Evolutionary conservation across 2,888 invertebrate genomes (phyloP), one percentile per base, ranked within the genome.

Genomic region (Diaprepes abbreviatus): DNA sequence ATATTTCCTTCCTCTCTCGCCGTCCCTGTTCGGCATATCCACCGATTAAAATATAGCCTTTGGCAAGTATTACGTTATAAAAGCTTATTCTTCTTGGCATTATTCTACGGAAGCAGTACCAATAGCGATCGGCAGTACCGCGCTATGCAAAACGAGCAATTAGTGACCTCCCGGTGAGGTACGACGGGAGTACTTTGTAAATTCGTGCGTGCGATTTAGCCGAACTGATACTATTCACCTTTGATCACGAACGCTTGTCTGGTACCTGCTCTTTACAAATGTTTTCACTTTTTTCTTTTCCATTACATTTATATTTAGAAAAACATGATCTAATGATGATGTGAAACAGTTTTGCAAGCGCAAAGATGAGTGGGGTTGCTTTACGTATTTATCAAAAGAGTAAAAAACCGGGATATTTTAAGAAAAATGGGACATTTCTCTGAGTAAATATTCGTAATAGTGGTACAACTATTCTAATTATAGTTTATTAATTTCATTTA

Each of bases 101-200:
- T 57, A 28, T 50, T 55, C 54, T 38, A 67, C 71, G 71, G 71
- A 71, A 71, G 71, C 71, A 63, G 64, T 66, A 62, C 71, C 70
- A 70, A 70, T 70, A 64, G 70, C 63, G 70, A 70, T 70, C 70
- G 70, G 70, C 58, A 70, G 50, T 58, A 50, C 64, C 31, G 70
- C 65, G 70, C 66, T 38, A 67, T 71, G 66, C 71, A 64, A 71
- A 71, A 66, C 70, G 69, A 58, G 66, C 72, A 72, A 72, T 72
- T 72, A 72, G 67, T 57, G 67, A 72, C 68, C 68, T 60, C 68
- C 65, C 55, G 66, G 28, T 63, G 69, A 45, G 58, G 57, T 52
- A 59, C 50, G 52, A 59, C 52, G 43, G 59, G 45, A 48, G 48
- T 35, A 50, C 69, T 58, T 48, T 57, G 69, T 57, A 40, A 43